Percentiles rank a stretch among this genome's conserved stretches.
phyloP scores from a whole-genome alignment of 2,888 invertebrate species.

The Parelbella ahira region DNA sequence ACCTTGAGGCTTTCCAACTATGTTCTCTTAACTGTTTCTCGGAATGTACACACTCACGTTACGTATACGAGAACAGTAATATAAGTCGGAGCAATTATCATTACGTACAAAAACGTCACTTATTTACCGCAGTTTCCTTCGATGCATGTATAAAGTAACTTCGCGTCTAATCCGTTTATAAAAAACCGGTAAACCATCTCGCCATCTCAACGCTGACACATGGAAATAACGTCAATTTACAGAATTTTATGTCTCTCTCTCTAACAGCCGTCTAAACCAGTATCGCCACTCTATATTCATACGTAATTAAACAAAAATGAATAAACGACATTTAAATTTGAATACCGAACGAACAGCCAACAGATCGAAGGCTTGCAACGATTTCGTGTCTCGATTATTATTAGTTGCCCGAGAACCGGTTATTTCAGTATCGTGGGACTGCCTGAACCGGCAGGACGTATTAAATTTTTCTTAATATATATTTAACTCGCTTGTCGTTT shows the following conservation, averaged over 20 bases:
- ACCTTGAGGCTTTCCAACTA: conserved; percentile 25
- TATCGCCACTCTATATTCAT: conserved; percentile 25
- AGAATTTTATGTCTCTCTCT: too few relatives aligned
- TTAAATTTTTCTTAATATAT: conserved; percentile 48
- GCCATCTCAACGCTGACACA: too few relatives aligned
- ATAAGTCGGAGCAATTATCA: neutral
- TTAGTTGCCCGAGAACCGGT: conserved; percentile 48
- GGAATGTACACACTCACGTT: conserved; percentile 12
- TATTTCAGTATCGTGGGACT: conserved; percentile 64
- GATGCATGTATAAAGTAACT: too few relatives aligned
- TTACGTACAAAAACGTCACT: conserved; percentile 6
- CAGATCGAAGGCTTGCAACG: conserved; percentile 27
- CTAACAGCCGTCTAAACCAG: too few relatives aligned
- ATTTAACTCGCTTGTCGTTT: conserved; percentile 28
- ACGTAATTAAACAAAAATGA: conserved; percentile 33
- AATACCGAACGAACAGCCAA: conserved; percentile 32
- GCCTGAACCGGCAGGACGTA: conserved; percentile 64
- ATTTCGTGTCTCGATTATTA: conserved; percentile 31
- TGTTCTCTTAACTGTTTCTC: conserved; percentile 15
- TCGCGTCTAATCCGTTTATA: too few relatives aligned
- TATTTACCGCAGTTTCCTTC: neutral
- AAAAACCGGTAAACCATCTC: too few relatives aligned
- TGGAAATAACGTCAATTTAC: too few relatives aligned
- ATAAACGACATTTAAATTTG: conserved; percentile 35
- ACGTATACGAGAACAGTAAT: conserved; percentile 3